phyloP scores from a whole-genome alignment of 2,888 invertebrate genomes.

The Drosophila prostipennis region DNA sequence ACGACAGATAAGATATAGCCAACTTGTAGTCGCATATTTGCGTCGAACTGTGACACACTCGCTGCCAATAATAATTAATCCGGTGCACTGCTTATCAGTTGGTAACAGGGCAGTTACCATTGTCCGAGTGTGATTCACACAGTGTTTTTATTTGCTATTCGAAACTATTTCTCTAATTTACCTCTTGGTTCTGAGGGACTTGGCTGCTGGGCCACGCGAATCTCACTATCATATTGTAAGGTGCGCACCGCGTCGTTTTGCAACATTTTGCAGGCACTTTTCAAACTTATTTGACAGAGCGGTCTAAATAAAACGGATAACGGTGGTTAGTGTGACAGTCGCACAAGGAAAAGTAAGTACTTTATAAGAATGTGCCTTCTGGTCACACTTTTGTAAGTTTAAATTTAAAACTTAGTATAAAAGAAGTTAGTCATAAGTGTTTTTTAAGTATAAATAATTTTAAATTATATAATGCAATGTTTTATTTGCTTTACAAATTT shows the following conservation, averaged over 20 bases:
- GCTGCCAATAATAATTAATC: slow-evolving; percentile 52
- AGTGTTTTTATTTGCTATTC: background rate
- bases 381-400: background rate
- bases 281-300: slow-evolving; percentile 25
- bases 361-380: background rate
- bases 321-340: slow-evolving; percentile 11
- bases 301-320: slow-evolving; percentile 22
- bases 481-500: too few relatives aligned
- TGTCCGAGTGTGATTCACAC: slow-evolving; percentile 54
- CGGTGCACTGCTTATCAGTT: slow-evolving; percentile 54
- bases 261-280: slow-evolving; percentile 70
- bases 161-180: slow-evolving; percentile 39
- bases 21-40: slow-evolving; percentile 21
- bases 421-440: too few relatives aligned
- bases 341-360: background rate
- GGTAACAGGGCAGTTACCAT: slow-evolving; percentile 15
- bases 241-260: slow-evolving; percentile 82
- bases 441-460: too few relatives aligned
- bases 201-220: slow-evolving; percentile 81
- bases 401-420: too few relatives aligned
- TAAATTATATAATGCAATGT: too few relatives aligned
- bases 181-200: slow-evolving; percentile 76
- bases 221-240: slow-evolving; percentile 83
- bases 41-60: slow-evolving; percentile 49
- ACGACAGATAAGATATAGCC: slow-evolving; percentile 67